Base-by-base conservation (phyloP, 2,797 vertebrate genomes). In the Channa striata region DNA sequence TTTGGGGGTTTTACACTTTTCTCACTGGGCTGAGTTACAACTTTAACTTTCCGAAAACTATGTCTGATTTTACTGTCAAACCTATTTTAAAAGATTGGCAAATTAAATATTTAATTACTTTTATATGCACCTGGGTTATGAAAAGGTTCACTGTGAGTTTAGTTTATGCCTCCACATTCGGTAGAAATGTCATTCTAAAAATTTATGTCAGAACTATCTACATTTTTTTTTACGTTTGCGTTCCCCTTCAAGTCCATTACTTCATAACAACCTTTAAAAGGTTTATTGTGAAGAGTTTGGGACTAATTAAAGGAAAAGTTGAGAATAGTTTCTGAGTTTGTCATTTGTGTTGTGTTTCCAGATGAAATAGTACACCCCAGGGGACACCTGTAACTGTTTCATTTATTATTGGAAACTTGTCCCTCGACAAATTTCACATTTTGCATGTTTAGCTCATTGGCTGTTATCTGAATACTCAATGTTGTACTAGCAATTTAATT, bases 1-100 rank as follows among this genome's bases (percentile, higher is more conserved):
- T 52, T 34, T 68, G 62, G 30, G 50, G 64, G 52, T 66, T 36
- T 52, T 19, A 56, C 12, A 1, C 70, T 70, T 58, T 58, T 69
- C 37, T 50, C 39, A 11, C 16, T 9, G 2, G 2, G 13, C 20
- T 46, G 16, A 65, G 30, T 11, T 6, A 52, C 13, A 46, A 23
- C 34, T 59, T 20, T 36, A n/a, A 46, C 5, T 3, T 4, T 34
- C 21, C n/a, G n/a, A 52, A 74, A 34, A 68, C 1, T 14, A 9
- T 16, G 19, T 23, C 20, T 62, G 14, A 37, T 25, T 63, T 43
- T 40, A 36, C 11, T 48, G 10, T 37, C 1, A 51, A 44, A 33
- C 1, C 4, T 6, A 20, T 34, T 21, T 50, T 6, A 4, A 19
- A 40, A 43, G 6, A n/a, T 25, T 19, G 2, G 19, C 21, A 39